A percentile compares a stretch with the other conserved stretches of the same genome.
phyloP scores from a whole-genome alignment of 2,888 invertebrate genomes.

The Colostygia pectinataria region DNA sequence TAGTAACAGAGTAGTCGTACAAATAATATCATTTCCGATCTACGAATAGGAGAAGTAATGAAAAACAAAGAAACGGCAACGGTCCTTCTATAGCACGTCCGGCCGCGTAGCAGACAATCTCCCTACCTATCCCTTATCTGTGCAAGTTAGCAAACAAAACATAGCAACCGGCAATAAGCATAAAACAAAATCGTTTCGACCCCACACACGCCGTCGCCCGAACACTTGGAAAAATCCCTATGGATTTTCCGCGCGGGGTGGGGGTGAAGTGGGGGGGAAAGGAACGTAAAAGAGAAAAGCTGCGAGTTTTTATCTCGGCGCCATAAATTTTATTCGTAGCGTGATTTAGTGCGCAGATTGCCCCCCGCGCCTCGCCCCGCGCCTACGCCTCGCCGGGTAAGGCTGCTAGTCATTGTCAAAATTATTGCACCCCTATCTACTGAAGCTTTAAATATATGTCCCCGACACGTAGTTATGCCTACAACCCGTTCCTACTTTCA shows the following conservation, averaged over 20 bases:
- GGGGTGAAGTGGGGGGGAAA: slow-evolving; percentile 61
- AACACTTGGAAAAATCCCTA: slow-evolving; percentile 83
- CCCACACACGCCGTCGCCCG: slow-evolving; percentile 79
- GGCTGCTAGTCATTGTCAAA: slow-evolving; percentile 84
- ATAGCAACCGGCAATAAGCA: slow-evolving; percentile 79
- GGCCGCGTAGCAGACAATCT: slow-evolving; percentile 67
- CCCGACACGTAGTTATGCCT: slow-evolving; percentile 76
- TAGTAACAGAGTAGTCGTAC: background rate
- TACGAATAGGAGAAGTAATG: slow-evolving; percentile 5
- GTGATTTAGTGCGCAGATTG: slow-evolving; percentile 85
- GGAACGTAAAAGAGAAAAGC: slow-evolving; percentile 84
- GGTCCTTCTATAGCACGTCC: slow-evolving; percentile 47
- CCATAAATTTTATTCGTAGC: slow-evolving; percentile 85
- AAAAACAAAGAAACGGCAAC: slow-evolving; percentile 26
- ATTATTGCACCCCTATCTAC: slow-evolving; percentile 84
- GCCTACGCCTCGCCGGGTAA: slow-evolving; percentile 80
- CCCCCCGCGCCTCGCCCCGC: slow-evolving; percentile 71
- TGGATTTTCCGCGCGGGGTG: slow-evolving; percentile 77
- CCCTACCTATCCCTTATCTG: slow-evolving; percentile 71
- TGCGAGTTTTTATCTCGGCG: slow-evolving; percentile 85
- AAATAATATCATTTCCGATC: background rate
- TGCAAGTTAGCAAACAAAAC: slow-evolving; percentile 80
- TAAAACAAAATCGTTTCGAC: slow-evolving; percentile 82
- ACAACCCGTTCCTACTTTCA: slow-evolving; percentile 66
- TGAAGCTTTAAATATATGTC: slow-evolving; percentile 83